Evolutionary conservation across 2,888 invertebrate genomes (phyloP), one percentile per base, ranked within the genome.

Genomic region (Calameuta filiformis): DNA sequence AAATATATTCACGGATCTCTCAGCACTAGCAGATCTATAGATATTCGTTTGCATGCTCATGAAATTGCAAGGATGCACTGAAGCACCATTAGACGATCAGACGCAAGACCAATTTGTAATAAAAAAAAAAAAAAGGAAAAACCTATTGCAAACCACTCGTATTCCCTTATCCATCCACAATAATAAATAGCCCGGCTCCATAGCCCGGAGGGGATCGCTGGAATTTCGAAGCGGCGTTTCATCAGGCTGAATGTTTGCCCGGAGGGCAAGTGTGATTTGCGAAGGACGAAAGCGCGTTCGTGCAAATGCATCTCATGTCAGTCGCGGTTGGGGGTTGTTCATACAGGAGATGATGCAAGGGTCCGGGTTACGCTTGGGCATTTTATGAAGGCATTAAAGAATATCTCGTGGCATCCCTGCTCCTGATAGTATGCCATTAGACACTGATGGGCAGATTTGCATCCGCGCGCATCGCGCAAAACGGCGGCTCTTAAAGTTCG

Each of bases 211-310:
- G 56, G 56, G 56, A 56, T 23, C 56, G 34, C 30, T 86, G 83
- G 82, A 86, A 87, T 85, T 83, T 82, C 80, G 81, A 82, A 79
- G 80, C 74, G 81, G 81, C 81, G 81, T 85, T 86, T 84, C 86
- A 80, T 84, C 83, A 77, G 84, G 85, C 86, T 86, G 86, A 87
- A 87, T 88, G 85, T 88, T 88, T 85, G 85, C 83, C 84, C 82
- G 81, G 77, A 80, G 83, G 85, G 82, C 82, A 68, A 69, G 69
- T 35, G 33, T 15, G 56, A 56, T 56, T 56, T 56, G 56, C 56
- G 23, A 56, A 56, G 56, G 56, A 56, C 56, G 56, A 56, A 56
- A 56, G 56, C 56, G 56, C 56, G 56, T 23, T 56, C 56, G 56
- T 56, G 56, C 23, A 56, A 56, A 56, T 56, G 56, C 56, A 56